Conservation (phyloP, 1,140 invertebrate species). For the Nylanderia fulva region DNA sequence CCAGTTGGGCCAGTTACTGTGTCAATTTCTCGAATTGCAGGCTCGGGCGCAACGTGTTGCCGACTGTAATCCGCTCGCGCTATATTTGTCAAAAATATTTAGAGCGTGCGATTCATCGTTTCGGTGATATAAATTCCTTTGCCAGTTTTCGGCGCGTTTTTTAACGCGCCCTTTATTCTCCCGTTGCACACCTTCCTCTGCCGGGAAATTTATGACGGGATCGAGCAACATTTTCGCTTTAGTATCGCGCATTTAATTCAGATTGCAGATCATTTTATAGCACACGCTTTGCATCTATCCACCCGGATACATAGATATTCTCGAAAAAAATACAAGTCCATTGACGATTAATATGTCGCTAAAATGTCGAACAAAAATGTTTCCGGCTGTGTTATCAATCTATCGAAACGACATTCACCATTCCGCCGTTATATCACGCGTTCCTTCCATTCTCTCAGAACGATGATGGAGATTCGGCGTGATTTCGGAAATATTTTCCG, state of each 20-base stretch:
- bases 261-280: slow-evolving; percentile 37
- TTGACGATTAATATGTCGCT: slow-evolving; percentile 17
- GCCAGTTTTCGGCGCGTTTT: slow-evolving; percentile 1
- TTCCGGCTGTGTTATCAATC: slow-evolving; percentile 3
- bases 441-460: not conserved
- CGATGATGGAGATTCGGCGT: slow-evolving; percentile 21
- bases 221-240: slow-evolving; percentile 29
- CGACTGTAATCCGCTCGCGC: slow-evolving; percentile 21
- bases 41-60: not conserved
- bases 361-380: slow-evolving; percentile 16
- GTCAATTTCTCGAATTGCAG: slow-evolving; percentile 52
- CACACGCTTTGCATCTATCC: not conserved
- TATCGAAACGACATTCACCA: not conserved
- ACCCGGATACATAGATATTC: not conserved
- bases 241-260: slow-evolving; percentile 42
- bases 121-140: not conserved
- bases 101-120: not conserved
- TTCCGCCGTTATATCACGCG: not conserved
- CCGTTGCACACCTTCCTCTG: not conserved
- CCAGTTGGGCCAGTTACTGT: slow-evolving; percentile 20
- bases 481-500: slow-evolving; percentile 46
- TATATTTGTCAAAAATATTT: slow-evolving; percentile 46
- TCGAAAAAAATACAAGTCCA: slow-evolving; percentile 14
- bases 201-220: slow-evolving; percentile 30
- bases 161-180: not conserved